Conservation (phyloP, 2,797 vertebrate species). For the Ctenosaura bakeri region DNA sequence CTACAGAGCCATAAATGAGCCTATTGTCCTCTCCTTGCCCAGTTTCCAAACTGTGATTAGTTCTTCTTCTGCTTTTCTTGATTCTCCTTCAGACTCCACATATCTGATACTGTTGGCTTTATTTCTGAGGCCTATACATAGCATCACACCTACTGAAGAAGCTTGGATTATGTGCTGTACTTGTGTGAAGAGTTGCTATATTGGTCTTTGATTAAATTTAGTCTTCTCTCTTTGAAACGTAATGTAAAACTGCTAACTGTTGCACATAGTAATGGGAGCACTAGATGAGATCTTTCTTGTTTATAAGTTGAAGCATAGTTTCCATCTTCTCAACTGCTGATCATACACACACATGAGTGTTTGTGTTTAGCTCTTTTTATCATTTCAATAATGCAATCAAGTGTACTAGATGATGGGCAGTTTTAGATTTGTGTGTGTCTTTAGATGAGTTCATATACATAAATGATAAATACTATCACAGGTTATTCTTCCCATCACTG, state of each 20-base stretch:
- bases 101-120: no score
- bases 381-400: not conserved
- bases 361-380: not conserved
- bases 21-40: no score
- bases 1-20: no score
- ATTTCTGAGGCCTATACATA: no score
- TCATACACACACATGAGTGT: not conserved
- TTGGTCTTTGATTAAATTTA: not conserved
- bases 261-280: not conserved
- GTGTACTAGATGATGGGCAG: not conserved
- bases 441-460: not conserved
- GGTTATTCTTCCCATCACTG: not conserved
- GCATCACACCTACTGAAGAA: not conserved
- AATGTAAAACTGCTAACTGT: not conserved
- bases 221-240: not conserved
- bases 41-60: no score
- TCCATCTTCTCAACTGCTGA: not conserved
- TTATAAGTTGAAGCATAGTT: not conserved
- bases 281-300: not conserved
- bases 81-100: no score
- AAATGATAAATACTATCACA: not conserved
- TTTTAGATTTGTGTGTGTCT: not conserved
- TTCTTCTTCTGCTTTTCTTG: no score
- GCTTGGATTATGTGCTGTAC: not conserved
- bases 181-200: not conserved